These are phyloP conservation scores for Crossocerus cetratus DNA, from an alignment of 2,888 invertebrate species.

Conservation along the genomic window DNA sequence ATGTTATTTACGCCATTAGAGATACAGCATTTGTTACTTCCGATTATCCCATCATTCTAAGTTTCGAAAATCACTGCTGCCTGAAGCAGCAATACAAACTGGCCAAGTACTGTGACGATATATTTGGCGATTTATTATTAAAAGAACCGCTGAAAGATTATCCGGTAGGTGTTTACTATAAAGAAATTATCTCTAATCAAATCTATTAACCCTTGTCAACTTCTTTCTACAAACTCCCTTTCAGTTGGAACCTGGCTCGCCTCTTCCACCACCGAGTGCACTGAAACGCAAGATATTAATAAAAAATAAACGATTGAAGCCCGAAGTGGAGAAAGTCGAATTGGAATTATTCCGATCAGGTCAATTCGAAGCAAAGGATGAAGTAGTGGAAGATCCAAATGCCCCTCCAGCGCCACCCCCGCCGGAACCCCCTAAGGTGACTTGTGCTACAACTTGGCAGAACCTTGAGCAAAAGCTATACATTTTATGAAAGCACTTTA, in stretches of 20 bases:
- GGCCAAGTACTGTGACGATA: conserved; percentile 85
- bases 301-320: conserved; percentile 83
- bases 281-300: conserved; percentile 84
- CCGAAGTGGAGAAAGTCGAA: conserved; percentile 84
- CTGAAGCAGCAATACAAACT: conserved; percentile 83
- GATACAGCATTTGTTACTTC: conserved; percentile 85
- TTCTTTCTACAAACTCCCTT: neutral
- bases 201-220: neutral
- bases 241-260: conserved; percentile 80
- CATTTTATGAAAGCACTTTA: too few species aligned
- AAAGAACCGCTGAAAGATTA: conserved; percentile 80
- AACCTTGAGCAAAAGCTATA: too few species aligned
- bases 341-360: conserved; percentile 79
- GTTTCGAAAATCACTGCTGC: conserved; percentile 85
- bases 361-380: conserved; percentile 79
- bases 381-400: conserved; percentile 78
- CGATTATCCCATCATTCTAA: conserved; percentile 83
- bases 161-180: conserved; percentile 76
- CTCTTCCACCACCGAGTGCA: conserved; percentile 82
- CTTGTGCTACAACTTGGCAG: neutral
- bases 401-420: conserved; percentile 70
- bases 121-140: conserved; percentile 82
- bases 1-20: conserved; percentile 82
- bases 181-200: neutral
- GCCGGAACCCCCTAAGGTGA: conserved; percentile 68